Conservation (phyloP, 2,113 vertebrate genomes). For the Limnothrissa miodon region DNA sequence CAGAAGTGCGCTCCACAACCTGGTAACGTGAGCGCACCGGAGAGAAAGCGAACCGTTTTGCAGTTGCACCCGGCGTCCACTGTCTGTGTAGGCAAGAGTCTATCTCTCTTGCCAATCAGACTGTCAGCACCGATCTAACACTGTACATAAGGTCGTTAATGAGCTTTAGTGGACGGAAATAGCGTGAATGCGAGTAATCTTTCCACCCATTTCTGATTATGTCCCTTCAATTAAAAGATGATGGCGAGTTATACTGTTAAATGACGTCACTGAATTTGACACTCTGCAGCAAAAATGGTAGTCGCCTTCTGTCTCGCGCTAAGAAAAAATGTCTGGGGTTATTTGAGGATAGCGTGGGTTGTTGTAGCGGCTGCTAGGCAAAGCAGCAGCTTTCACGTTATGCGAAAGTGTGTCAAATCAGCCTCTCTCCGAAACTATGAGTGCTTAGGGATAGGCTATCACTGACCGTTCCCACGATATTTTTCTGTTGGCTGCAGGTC, state of each 20-base stretch:
- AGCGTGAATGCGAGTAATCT: slow-evolving; percentile 50
- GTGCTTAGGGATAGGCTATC: background rate
- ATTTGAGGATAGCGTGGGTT: slow-evolving; percentile 8
- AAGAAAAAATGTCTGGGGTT: background rate
- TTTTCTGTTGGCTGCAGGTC: background rate
- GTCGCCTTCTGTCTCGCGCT: background rate
- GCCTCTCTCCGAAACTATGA: background rate
- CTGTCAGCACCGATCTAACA: slow-evolving; percentile 19
- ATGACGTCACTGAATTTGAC: slow-evolving; percentile 48
- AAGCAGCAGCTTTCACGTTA: background rate
- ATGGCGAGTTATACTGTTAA: background rate
- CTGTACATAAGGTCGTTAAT: slow-evolving; percentile 59
- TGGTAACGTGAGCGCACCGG: slow-evolving; percentile 23
- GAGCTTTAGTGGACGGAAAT: slow-evolving; percentile 65
- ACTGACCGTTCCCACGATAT: background rate
- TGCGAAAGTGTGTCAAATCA: background rate
- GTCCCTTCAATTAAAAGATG: slow-evolving; percentile 24
- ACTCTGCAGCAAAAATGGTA: slow-evolving; percentile 26
- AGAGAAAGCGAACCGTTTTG: slow-evolving; percentile 26
- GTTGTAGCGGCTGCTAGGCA: background rate
- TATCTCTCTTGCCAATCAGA: slow-evolving; percentile 13
- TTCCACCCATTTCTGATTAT: slow-evolving; percentile 32
- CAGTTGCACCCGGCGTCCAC: slow-evolving; percentile 41
- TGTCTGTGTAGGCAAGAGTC: background rate
- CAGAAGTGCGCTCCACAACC: slow-evolving; percentile 13